phyloP scores from a whole-genome alignment of 2,888 invertebrate species.

The Drosophila testacea region DNA sequence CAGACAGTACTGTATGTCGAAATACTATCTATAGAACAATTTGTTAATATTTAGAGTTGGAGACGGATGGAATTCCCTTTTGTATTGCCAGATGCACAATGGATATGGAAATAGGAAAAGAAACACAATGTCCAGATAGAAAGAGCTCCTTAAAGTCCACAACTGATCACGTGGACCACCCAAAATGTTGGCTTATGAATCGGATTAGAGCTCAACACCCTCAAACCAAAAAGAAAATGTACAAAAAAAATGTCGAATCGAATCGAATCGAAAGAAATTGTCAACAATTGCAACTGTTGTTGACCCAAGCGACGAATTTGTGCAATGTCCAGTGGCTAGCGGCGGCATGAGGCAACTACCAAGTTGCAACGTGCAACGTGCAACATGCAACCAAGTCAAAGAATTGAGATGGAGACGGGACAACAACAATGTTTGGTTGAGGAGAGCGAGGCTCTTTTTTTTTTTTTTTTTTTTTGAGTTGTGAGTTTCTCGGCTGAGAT shows the following conservation, averaged over 20 bases:
- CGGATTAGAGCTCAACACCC: constrained; percentile 10
- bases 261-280: constrained; percentile 45
- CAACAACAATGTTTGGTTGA: constrained; percentile 19
- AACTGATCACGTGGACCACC: constrained; percentile 31
- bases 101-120: no score
- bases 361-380: constrained; percentile 18
- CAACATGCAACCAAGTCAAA: constrained; percentile 19
- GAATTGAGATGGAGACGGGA: constrained; percentile 12
- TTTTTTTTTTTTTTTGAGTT: no score
- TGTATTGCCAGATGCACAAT: no score
- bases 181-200: constrained; percentile 22
- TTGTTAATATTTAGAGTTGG: no score
- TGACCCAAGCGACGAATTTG: constrained; percentile 56
- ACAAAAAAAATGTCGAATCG: neutral
- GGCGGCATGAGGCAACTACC: constrained; percentile 57
- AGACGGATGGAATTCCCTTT: no score
- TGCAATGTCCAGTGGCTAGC: constrained; percentile 72
- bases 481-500: neutral
- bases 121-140: no score
- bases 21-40: no score
- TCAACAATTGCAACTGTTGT: constrained; percentile 65
- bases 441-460: neutral
- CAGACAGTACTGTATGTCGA: no score
- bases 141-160: neutral
- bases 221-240: neutral